Evolutionary conservation across 1,140 invertebrate genomes (phyloP).

Genomic region (Heliothis subflexa): DNA sequence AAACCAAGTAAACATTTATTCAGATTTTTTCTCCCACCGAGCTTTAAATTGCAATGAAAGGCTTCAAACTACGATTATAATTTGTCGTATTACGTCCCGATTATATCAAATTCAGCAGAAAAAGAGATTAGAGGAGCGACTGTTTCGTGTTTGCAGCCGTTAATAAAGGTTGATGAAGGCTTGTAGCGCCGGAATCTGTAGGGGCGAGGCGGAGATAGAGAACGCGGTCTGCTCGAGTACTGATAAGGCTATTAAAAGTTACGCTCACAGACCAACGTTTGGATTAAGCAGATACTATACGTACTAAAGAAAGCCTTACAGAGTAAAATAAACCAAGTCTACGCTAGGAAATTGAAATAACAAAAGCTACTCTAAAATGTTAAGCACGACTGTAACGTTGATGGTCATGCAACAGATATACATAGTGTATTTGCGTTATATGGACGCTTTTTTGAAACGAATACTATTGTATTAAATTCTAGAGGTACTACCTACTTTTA

Average conservation of each 20-base stretch:
- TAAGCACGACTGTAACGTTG: constrained; percentile 55
- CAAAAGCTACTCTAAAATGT: constrained; percentile 50
- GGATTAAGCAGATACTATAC: constrained; percentile 71
- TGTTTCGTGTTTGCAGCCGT: constrained; percentile 56
- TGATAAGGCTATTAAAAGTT: constrained; percentile 86
- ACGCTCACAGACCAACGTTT: constrained; percentile 70
- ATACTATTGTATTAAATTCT: too few species aligned
- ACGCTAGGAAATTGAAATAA: constrained; percentile 52
- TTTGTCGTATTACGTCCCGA: neutral
- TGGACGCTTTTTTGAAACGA: too few species aligned
- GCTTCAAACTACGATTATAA: neutral
- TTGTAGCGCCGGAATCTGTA: constrained; percentile 54
- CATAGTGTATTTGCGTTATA: neutral
- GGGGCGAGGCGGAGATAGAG: constrained; percentile 61
- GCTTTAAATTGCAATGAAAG: neutral
- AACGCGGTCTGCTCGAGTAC: constrained; percentile 70
- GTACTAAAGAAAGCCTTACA: constrained; percentile 65
- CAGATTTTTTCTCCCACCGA: too few species aligned
- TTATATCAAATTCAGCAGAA: constrained; percentile 8
- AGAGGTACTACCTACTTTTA: too few species aligned
- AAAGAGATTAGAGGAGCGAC: constrained; percentile 14
- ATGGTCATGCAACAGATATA: constrained; percentile 46
- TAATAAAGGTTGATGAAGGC: constrained; percentile 68
- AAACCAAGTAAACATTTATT: too few species aligned
- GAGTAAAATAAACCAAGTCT: constrained; percentile 51